Evolutionary conservation across 2,888 invertebrate species (phyloP).

Genomic region (Macaria liturata): DNA sequence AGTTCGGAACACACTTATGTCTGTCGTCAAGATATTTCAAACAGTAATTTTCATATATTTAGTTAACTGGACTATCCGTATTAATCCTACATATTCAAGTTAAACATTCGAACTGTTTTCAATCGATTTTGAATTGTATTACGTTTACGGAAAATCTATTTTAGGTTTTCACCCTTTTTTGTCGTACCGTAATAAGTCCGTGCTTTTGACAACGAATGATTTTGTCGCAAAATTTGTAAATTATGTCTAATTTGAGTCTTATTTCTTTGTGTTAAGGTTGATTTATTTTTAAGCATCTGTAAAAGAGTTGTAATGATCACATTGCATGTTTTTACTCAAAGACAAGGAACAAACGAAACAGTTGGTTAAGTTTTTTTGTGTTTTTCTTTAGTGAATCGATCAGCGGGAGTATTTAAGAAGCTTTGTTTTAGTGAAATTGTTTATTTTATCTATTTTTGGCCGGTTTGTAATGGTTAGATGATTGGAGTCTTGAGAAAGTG

Average conservation of each 20-base stretch:
- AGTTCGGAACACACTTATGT: constrained; percentile 45
- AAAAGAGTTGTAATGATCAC: constrained; percentile 36
- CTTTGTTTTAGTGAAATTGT: constrained; percentile 39
- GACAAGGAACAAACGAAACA: constrained; percentile 64
- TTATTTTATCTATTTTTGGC: constrained; percentile 35
- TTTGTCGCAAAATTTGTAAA: constrained; percentile 8
- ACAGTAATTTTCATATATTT: constrained; percentile 71
- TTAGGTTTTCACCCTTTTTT: neutral
- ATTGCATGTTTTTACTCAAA: constrained; percentile 60
- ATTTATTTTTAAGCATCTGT: neutral
- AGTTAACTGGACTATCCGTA: constrained; percentile 68
- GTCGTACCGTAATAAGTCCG: constrained; percentile 17
- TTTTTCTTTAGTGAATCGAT: constrained; percentile 61
- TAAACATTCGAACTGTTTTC: constrained; percentile 7
- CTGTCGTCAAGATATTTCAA: constrained; percentile 66
- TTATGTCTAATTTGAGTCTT: constrained; percentile 14
- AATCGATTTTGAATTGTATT: constrained; percentile 42
- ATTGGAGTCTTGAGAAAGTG: constrained; percentile 10
- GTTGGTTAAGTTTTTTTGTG: constrained; percentile 49
- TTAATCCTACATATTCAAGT: constrained; percentile 15
- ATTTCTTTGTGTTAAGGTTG: constrained; percentile 6
- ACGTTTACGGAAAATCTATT: constrained; percentile 32
- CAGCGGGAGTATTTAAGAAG: constrained; percentile 47
- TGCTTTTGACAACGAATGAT: constrained; percentile 10
- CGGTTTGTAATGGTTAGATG: constrained; percentile 8